phyloP scores from a whole-genome alignment of 2,888 invertebrate species.

The Pyrrhia umbra region DNA sequence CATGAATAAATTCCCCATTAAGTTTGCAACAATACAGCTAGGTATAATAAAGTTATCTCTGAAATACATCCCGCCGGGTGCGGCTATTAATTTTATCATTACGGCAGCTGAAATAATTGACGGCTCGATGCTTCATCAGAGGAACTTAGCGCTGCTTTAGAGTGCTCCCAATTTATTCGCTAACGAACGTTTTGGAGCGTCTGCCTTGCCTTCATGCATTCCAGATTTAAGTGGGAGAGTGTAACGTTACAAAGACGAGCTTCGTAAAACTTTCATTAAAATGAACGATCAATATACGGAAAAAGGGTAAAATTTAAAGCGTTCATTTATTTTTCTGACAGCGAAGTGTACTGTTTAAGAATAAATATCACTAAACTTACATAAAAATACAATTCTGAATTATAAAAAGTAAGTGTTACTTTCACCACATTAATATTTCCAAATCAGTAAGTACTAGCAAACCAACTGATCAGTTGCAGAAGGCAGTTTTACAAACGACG shows the following conservation, averaged over 20 bases:
- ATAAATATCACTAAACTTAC: too few relatives aligned
- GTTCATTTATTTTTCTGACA: background rate
- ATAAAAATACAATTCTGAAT: too few relatives aligned
- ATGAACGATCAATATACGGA: background rate
- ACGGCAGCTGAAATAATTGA: conserved; percentile 55
- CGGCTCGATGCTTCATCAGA: conserved; percentile 24
- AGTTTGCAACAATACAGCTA: conserved; percentile 29
- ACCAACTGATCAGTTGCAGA: too few relatives aligned
- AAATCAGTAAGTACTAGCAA: too few relatives aligned
- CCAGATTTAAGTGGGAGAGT: conserved; percentile 1
- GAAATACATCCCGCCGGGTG: conserved; percentile 16
- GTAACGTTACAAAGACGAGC: conserved; percentile 17
- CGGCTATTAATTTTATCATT: conserved; percentile 49
- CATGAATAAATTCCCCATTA: conserved; percentile 34
- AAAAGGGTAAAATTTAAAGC: background rate
- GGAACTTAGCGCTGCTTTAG: conserved; percentile 44
- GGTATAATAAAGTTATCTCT: conserved; percentile 40
- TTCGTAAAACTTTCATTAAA: conserved; percentile 1
- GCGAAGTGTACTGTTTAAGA: too few relatives aligned
- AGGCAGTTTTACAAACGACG: background rate
- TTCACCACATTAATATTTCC: too few relatives aligned
- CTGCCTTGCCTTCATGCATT: conserved; percentile 24
- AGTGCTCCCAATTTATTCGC: conserved; percentile 40
- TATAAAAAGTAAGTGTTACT: too few relatives aligned
- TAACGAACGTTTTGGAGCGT: conserved; percentile 46